Evolutionary conservation across 2,888 invertebrate species (phyloP), one percentile per base, ranked within the genome.

Genomic region (Candidula unifasciata): DNA sequence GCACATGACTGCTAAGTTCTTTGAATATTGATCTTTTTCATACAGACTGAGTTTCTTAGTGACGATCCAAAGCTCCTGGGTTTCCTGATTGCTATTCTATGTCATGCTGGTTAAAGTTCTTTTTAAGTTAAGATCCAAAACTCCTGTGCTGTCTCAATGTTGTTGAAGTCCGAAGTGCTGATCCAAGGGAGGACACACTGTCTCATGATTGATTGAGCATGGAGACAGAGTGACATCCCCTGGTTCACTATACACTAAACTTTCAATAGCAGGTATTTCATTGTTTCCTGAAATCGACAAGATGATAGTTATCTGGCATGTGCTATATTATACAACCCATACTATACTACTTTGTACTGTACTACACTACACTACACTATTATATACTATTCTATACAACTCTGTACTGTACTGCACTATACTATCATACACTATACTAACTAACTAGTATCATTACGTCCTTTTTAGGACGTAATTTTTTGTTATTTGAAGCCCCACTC

Each of bases 121-220:
- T n/a, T n/a, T n/a, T n/a, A n/a, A n/a, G n/a, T n/a, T n/a, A n/a
- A n/a, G n/a, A n/a, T n/a, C n/a, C n/a, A n/a, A n/a, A n/a, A n/a
- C n/a, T n/a, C n/a, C n/a, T n/a, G n/a, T n/a, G n/a, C n/a, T n/a
- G n/a, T n/a, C n/a, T n/a, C n/a, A n/a, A n/a, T n/a, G n/a, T 44
- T 68, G 27, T 21, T 44, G n/a, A 44, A 24, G n/a, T 44, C n/a
- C 18, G 16, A 8, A 52, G n/a, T 69, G 77, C 37, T 69, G 82
- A 83, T n/a, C 30, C 83, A 84, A 84, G 83, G 83, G 83, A 84
- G 83, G 83, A 84, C 83, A 84, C 83, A 84, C 83, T 84, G 83
- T 84, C 83, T 84, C 83, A 84, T 84, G 83, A 44, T 27, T 27
- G n/a, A 18, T 8, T 27, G 16, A 24, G 69, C 83, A 84, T 84